Conservation (phyloP, 2,113 vertebrate genomes). For the Redunca redunca region DNA sequence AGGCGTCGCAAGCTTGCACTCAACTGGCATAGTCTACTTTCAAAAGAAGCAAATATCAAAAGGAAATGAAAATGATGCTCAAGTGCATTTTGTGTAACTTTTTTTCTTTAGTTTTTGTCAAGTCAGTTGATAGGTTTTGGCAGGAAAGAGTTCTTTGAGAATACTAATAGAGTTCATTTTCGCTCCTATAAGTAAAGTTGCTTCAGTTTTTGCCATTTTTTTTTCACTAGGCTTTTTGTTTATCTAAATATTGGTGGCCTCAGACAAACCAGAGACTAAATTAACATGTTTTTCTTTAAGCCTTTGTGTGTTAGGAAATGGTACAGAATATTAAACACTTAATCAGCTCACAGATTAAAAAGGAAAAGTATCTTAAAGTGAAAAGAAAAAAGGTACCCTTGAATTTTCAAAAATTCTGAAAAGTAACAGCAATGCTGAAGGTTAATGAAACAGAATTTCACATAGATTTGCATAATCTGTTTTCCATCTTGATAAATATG, state of each 20-base stretch:
- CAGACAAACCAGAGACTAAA: neutral
- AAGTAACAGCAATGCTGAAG: neutral
- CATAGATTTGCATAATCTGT: neutral
- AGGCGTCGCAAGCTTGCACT: neutral
- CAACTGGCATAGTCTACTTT: neutral
- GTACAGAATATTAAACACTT: neutral
- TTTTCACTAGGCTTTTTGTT: neutral
- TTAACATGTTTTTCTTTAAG: neutral
- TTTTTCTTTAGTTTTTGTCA: neutral
- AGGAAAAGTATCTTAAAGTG: neutral
- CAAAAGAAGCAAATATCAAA: neutral
- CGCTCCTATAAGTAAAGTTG: neutral
- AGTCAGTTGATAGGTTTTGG: neutral
- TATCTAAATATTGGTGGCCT: constrained; percentile 19
- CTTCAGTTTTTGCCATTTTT: neutral
- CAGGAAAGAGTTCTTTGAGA: neutral
- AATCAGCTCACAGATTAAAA: neutral
- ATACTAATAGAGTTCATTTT: neutral
- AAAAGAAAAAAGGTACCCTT: neutral
- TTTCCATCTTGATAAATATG: neutral
- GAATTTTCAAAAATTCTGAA: neutral
- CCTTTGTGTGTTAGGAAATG: neutral
- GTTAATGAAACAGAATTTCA: neutral
- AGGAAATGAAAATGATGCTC: neutral
- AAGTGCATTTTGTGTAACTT: neutral